Percentiles rank a stretch among this genome's conserved stretches.
Evolutionary conservation across 2,797 vertebrate species (phyloP).

Genomic region (Takifugu rubripes): DNA sequence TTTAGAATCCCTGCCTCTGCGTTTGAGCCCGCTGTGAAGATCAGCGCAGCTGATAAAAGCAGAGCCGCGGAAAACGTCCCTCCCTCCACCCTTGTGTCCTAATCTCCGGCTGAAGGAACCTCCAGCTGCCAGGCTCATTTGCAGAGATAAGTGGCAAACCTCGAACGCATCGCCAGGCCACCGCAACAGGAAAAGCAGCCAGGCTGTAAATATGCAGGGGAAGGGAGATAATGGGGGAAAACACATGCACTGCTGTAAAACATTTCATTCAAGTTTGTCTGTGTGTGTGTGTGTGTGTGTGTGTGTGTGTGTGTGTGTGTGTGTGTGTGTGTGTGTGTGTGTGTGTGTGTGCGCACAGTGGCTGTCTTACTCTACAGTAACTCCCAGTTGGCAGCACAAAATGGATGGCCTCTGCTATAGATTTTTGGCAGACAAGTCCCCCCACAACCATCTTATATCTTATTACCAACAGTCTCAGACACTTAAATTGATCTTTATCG

Average conservation of each 20-base stretch:
- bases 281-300: constrained; percentile 1
- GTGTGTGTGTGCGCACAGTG: constrained; percentile 2
- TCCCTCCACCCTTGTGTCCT: constrained; percentile 33
- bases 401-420: constrained; percentile 64
- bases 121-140: constrained; percentile 68
- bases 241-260: background rate
- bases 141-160: constrained; percentile 57
- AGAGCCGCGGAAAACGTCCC: constrained; percentile 42
- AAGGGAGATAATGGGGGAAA: constrained; percentile 51
- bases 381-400: constrained; percentile 57
- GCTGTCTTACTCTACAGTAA: constrained; percentile 23
- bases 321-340: constrained; percentile 2
- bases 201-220: constrained; percentile 41
- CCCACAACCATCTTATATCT: constrained; percentile 67
- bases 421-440: constrained; percentile 68
- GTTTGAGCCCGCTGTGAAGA: constrained; percentile 53
- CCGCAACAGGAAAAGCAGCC: constrained; percentile 18
- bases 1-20: constrained; percentile 37
- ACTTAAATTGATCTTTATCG: constrained; percentile 71
- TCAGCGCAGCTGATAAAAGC: constrained; percentile 59
- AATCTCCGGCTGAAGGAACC: constrained; percentile 62
- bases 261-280: background rate
- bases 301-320: background rate
- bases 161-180: constrained; percentile 42
- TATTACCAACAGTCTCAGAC: constrained; percentile 67